A percentile compares a stretch with the other conserved stretches of the same genome.
These are phyloP conservation scores for Stictocephala bisonia DNA, from an alignment of 2,888 invertebrate species.

Conservation along the genomic window DNA sequence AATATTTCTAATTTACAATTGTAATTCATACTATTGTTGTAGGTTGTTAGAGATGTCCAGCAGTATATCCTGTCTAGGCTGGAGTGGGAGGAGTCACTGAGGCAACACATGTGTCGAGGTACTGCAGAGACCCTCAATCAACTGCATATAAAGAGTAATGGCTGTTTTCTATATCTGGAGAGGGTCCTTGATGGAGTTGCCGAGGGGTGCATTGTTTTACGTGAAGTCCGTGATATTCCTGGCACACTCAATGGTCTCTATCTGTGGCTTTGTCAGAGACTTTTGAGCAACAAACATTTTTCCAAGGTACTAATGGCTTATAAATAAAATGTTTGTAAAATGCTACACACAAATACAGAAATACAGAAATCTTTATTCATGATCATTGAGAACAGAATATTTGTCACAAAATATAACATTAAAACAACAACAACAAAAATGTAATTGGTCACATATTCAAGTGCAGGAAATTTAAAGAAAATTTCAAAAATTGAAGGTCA, in stretches of 20 bases:
- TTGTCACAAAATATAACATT: too few relatives aligned
- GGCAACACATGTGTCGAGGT: slow-evolving; percentile 89
- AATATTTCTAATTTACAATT: too few relatives aligned
- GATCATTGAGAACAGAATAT: too few relatives aligned
- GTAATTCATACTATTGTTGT: too few relatives aligned
- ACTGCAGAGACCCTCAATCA: slow-evolving; percentile 96
- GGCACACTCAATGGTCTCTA: slow-evolving; percentile 95
- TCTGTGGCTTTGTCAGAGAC: slow-evolving; percentile 92
- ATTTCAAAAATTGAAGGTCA: too few relatives aligned
- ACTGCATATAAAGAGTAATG: slow-evolving; percentile 95
- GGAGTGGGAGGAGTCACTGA: slow-evolving; percentile 88
- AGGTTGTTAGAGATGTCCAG: slow-evolving; percentile 95
- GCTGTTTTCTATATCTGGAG: slow-evolving; percentile 88
- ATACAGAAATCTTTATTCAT: too few relatives aligned
- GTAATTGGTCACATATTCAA: too few relatives aligned
- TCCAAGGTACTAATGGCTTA: slow-evolving; percentile 83
- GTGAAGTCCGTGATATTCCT: slow-evolving; percentile 93
- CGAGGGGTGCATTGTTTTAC: slow-evolving; percentile 90
- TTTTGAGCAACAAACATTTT: slow-evolving; percentile 91
- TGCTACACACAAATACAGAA: too few relatives aligned
- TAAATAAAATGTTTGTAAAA: too few relatives aligned
- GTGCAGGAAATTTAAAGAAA: too few relatives aligned
- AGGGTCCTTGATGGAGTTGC: slow-evolving; percentile 92
- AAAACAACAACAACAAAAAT: too few relatives aligned
- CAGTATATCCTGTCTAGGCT: slow-evolving; percentile 92